Evolutionary conservation across 1,140 invertebrate species (phyloP).

Genomic region (Leptinotarsa defecta): DNA sequence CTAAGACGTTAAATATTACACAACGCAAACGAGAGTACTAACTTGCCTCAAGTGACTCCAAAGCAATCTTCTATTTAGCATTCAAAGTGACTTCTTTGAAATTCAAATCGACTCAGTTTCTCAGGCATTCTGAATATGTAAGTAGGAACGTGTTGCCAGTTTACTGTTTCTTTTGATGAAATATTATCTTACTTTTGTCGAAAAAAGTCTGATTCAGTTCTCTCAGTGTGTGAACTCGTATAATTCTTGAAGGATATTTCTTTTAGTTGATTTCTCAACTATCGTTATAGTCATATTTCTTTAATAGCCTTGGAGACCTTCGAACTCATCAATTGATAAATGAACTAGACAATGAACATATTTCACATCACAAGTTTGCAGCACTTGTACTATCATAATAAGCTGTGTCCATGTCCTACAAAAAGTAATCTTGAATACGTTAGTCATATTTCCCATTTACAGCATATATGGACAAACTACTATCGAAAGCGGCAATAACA

Average conservation of each 20-base stretch:
- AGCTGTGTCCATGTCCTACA: conserved; percentile 26
- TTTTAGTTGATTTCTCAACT: no score
- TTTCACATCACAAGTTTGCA: no score
- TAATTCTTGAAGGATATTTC: no score
- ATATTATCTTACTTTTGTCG: no score
- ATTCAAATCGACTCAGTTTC: conserved; percentile 12
- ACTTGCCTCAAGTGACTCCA: background rate
- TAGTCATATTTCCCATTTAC: conserved; percentile 27
- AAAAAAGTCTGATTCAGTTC: no score
- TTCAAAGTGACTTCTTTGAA: conserved; percentile 15
- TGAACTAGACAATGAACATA: no score
- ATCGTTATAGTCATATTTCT: no score
- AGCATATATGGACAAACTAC: conserved; percentile 27
- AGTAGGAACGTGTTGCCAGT: background rate
- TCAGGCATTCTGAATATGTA: background rate
- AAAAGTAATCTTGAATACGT: conserved; percentile 24
- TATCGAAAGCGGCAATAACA: conserved; percentile 16
- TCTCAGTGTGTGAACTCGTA: no score
- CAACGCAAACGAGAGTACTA: background rate
- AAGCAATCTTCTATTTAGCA: background rate
- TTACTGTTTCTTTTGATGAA: background rate
- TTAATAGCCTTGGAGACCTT: no score
- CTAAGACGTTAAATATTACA: background rate
- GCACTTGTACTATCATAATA: background rate
- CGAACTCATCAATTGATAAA: no score